Conservation (phyloP, 2,113 vertebrate genomes). For the Hypomesus transpacificus region DNA sequence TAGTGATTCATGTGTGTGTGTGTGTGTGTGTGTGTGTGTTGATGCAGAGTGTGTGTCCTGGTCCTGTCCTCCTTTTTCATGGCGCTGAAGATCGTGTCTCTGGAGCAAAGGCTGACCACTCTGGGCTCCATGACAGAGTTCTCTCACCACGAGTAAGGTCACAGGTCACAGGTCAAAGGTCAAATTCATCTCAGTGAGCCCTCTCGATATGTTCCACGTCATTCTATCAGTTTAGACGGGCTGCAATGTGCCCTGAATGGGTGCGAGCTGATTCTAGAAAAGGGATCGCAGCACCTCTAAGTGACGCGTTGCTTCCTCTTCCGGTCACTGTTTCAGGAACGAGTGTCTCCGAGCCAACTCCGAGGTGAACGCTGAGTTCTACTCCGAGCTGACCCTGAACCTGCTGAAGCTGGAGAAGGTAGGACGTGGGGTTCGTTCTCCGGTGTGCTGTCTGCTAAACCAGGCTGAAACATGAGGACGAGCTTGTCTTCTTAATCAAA, state of each 20-base stretch:
- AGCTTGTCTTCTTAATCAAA: slow-evolving; percentile 41
- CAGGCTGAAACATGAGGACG: slow-evolving; percentile 25
- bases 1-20: slow-evolving; percentile 5
- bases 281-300: no score
- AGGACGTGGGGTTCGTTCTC: slow-evolving; percentile 6
- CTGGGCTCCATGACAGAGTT: slow-evolving; percentile 73
- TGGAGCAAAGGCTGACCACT: slow-evolving; percentile 81
- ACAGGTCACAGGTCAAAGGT: slow-evolving; percentile 46
- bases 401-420: slow-evolving; percentile 92
- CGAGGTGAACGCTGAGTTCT: slow-evolving; percentile 74
- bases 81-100: slow-evolving; percentile 80
- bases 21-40: slow-evolving; percentile 23
- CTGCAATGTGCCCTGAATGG: no score
- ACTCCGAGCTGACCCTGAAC: slow-evolving; percentile 82
- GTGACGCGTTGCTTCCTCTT: no score
- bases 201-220: not conserved
- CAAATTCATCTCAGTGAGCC: not conserved
- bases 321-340: slow-evolving; percentile 22
- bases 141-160: slow-evolving; percentile 75
- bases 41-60: slow-evolving; percentile 80
- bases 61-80: slow-evolving; percentile 88
- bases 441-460: not conserved
- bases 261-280: no score
- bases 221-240: not conserved
- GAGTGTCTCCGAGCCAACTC: slow-evolving; percentile 19